Evolutionary conservation across 2,888 invertebrate genomes (phyloP).

Genomic region (Agonopterix heracliana): DNA sequence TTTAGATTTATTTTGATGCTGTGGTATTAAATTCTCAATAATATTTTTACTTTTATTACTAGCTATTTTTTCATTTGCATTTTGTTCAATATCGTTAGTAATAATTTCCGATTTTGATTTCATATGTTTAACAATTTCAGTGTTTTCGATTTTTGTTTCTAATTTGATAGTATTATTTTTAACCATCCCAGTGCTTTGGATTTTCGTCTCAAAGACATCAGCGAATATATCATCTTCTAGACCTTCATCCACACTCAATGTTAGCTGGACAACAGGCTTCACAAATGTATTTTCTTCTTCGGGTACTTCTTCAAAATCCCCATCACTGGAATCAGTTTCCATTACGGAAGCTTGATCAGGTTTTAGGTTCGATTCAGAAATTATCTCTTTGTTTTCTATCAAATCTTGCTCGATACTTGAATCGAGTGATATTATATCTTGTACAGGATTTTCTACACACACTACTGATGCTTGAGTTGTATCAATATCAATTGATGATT

Average conservation of each 20-base stretch:
- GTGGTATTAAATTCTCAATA: too few relatives aligned
- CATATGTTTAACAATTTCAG: background rate
- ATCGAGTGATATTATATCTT: constrained; percentile 45
- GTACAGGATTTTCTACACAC: constrained; percentile 33
- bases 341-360: background rate
- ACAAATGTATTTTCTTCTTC: constrained; percentile 42
- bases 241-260: constrained; percentile 47
- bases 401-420: constrained; percentile 35
- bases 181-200: too few relatives aligned
- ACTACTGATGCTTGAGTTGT: constrained; percentile 43
- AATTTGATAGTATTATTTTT: too few relatives aligned
- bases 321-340: constrained; percentile 51
- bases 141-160: background rate
- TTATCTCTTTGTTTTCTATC: background rate
- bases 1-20: too few relatives aligned
- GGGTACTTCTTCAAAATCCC: constrained; percentile 72
- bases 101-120: background rate
- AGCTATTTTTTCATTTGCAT: background rate
- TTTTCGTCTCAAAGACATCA: constrained; percentile 75
- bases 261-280: constrained; percentile 65
- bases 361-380: too few relatives aligned
- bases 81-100: background rate
- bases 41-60: too few relatives aligned
- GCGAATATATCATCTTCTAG: constrained; percentile 81
- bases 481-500: constrained; percentile 15